Conservation (phyloP, 2,113 vertebrate species). For the Meleagris gallopavo region DNA sequence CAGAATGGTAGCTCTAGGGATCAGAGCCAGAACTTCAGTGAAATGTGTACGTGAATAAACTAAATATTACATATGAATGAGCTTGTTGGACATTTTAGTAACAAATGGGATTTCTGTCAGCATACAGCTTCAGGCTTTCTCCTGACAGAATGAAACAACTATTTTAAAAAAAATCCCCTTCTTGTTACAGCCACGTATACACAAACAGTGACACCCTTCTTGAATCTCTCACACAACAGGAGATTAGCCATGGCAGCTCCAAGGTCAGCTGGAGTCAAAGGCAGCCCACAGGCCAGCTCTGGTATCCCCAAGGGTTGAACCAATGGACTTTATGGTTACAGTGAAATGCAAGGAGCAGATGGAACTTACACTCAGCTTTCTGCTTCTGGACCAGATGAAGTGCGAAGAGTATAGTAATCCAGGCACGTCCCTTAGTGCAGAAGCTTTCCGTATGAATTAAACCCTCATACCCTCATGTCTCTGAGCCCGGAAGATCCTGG, state of each 20-base stretch:
- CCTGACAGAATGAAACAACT: not conserved
- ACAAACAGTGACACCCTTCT: not conserved
- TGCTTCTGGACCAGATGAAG: not conserved
- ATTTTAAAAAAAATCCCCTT: not conserved
- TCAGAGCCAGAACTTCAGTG: not conserved
- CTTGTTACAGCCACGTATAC: rapidly evolving
- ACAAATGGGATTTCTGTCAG: not conserved
- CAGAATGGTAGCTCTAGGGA: not conserved
- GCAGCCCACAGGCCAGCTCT: not conserved
- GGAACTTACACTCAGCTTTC: not conserved
- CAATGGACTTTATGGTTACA: not conserved
- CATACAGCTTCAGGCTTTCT: not conserved
- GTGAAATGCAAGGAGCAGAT: not conserved
- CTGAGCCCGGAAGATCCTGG: not conserved
- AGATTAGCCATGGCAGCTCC: not conserved
- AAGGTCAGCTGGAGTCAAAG: not conserved
- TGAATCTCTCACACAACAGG: rapidly evolving
- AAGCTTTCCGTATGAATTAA: not conserved
- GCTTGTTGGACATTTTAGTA: not conserved
- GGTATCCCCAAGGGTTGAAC: not conserved
- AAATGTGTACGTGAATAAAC: not conserved
- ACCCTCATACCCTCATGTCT: rapidly evolving
- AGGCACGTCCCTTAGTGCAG: not conserved
- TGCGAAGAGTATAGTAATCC: rapidly evolving
- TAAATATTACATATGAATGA: not conserved